phyloP scores from a whole-genome alignment of 2,888 invertebrate genomes.

The Caenorhabditis zanzibari region DNA sequence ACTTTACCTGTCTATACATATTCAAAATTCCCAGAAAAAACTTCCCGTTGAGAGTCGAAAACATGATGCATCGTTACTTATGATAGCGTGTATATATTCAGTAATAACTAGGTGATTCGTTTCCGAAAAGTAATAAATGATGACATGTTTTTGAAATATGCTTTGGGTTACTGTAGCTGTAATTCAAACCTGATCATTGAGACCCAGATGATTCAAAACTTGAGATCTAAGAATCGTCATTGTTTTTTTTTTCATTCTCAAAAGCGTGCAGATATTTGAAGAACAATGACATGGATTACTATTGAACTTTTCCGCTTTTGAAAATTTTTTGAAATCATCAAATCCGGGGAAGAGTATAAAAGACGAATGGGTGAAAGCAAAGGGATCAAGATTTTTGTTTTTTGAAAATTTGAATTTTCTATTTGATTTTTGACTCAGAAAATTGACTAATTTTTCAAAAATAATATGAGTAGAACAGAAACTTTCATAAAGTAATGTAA shows the following conservation, averaged over 20 bases:
- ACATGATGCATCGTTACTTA: too few species aligned
- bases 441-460: too few species aligned
- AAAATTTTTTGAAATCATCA: background rate
- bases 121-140: background rate
- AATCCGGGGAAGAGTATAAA: background rate
- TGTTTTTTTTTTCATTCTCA: background rate
- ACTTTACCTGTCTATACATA: conserved; percentile 13
- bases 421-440: too few species aligned
- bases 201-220: background rate
- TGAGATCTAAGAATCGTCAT: background rate
- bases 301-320: background rate
- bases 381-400: background rate
- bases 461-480: too few species aligned
- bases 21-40: background rate
- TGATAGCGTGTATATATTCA: conserved; percentile 14
- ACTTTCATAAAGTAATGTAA: too few species aligned
- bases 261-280: background rate
- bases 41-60: too few species aligned
- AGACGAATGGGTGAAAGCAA: background rate
- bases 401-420: background rate
- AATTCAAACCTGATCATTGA: background rate
- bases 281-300: background rate
- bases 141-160: background rate
- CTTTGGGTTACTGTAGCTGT: background rate
- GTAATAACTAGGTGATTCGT: background rate